Conservation (phyloP, 1,140 invertebrate species). For the Scaptomyza hsui region DNA sequence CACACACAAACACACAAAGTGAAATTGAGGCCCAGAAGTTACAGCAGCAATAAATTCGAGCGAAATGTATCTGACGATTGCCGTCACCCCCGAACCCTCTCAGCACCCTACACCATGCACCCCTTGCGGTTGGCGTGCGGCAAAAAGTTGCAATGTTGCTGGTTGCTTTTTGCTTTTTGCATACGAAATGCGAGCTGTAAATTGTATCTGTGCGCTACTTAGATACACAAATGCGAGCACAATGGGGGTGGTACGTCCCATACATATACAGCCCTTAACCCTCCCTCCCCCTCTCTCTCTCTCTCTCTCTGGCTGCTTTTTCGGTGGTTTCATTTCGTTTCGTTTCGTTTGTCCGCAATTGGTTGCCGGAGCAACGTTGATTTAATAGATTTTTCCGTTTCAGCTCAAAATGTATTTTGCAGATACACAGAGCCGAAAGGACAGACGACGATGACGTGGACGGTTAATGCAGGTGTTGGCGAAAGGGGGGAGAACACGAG, state of each 20-base stretch:
- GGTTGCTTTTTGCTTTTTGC: conserved; percentile 61
- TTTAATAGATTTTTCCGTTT: conserved; percentile 84
- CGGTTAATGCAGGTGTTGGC: not conserved
- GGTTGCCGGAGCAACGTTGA: conserved; percentile 83
- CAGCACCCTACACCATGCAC: conserved; percentile 1
- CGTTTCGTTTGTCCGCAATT: conserved; percentile 78
- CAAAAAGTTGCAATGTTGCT: conserved; percentile 45
- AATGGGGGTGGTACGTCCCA: conserved; percentile 53
- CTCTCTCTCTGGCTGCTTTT: conserved; percentile 36
- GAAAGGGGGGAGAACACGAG: conserved; percentile 23
- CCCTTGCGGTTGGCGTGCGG: conserved; percentile 66
- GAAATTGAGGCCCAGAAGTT: conserved; percentile 60
- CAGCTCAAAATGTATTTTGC: conserved; percentile 73
- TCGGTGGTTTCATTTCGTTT: conserved; percentile 77
- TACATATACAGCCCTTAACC: conserved; percentile 22
- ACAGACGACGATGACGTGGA: conserved; percentile 26
- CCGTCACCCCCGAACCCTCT: conserved; percentile 13
- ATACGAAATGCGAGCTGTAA: conserved; percentile 82
- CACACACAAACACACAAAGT: conserved; percentile 54
- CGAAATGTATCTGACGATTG: conserved; percentile 75
- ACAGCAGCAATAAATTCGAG: conserved; percentile 80
- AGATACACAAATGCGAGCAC: conserved; percentile 67
- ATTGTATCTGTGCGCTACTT: conserved; percentile 82
- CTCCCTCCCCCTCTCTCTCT: not conserved
- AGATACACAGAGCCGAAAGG: conserved; percentile 48